Base-by-base conservation (phyloP, 2,888 invertebrate species). In the Halictus ligatus region DNA sequence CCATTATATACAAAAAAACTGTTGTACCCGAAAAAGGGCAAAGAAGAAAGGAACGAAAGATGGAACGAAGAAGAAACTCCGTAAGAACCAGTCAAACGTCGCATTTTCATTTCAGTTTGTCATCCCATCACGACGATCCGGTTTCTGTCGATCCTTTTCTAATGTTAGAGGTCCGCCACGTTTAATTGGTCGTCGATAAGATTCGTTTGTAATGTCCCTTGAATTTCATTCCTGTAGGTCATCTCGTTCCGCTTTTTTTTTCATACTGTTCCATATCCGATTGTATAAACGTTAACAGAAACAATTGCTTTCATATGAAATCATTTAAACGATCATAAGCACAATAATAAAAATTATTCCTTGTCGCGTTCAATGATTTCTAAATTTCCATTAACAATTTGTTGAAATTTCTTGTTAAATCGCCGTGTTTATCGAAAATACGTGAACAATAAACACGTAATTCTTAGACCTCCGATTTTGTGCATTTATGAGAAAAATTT, bases 61-160 rank as follows among this genome's bases (percentile, higher is more conserved):
- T 46, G 79, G 46, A 76, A 35, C 40, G 78, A 77, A 73, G 72
- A 76, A 75, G 73, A 73, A 76, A 73, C 74, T 15, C n/a, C 76
- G 58, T 67, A 85, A 85, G 79, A 85, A 83, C 58, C 58, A 73
- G 72, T 73, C 82, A 73, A 77, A 75, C 82, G 78, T 79, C 75
- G 82, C 67, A 82, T 85, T 85, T 85, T 85, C 84, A 85, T 85
- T 85, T 82, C 73, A 77, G 75, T 82, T 78, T 79, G 78, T 82
- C 82, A 79, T 82, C 75, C 82, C 84, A 78, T 79, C 74, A 67
- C 72, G 72, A 84, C 40, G 74, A 73, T 74, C 84, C 84, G 71
- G 69, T 74, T 81, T 81, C 84, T 69, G 21, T 67, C 73, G 64
- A 48, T 81, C 75, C 46, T 69, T 29, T 67, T 75, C 60, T 35